Evolutionary conservation across 2,797 vertebrate genomes (phyloP).

Genomic region (Silurus lanzhouensis): DNA sequence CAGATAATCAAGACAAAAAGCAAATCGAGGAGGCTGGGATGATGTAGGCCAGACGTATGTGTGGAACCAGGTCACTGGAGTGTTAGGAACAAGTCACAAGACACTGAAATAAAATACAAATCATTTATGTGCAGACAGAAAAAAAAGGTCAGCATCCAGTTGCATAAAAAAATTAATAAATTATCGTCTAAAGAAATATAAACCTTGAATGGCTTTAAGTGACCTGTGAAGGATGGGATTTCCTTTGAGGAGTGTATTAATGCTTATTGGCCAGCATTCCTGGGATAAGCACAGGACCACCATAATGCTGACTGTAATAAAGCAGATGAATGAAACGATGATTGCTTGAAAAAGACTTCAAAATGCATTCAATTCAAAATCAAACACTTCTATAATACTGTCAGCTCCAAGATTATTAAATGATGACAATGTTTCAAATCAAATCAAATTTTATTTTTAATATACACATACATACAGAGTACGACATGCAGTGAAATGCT

Average conservation of each 20-base stretch:
- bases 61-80: slow-evolving; percentile 18
- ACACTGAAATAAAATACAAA: not conserved
- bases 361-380: not conserved
- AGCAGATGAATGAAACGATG: not conserved
- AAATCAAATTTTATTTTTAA: no score
- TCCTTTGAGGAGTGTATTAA: no score
- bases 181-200: not conserved
- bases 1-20: slow-evolving; percentile 35
- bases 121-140: not conserved
- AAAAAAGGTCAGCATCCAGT: not conserved
- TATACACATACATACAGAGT: no score
- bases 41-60: slow-evolving; percentile 19
- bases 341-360: no score
- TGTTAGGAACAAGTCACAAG: slow-evolving; percentile 3
- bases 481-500: no score
- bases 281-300: not conserved
- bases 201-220: not conserved
- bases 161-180: not conserved
- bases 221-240: not conserved
- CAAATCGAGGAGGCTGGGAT: slow-evolving; percentile 26
- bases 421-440: no score
- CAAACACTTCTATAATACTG: not conserved
- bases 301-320: not conserved
- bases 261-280: no score
- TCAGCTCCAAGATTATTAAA: not conserved